Conservation (phyloP, 2,113 vertebrate species). For the Talpa occidentalis region DNA sequence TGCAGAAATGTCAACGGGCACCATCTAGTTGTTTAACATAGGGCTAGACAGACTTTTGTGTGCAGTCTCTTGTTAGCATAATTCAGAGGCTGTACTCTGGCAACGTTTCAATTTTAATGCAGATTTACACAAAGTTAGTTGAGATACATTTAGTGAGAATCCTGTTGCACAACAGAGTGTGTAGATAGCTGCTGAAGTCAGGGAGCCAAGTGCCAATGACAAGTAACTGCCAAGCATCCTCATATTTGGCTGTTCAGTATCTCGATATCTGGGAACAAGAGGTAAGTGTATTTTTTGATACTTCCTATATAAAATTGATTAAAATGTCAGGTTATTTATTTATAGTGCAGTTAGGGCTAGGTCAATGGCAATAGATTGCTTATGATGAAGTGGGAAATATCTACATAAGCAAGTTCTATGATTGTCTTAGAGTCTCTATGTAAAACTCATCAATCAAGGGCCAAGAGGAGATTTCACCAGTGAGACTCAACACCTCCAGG, state of each 20-base stretch:
- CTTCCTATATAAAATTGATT: conserved; percentile 27
- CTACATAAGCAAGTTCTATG: neutral
- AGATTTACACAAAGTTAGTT: neutral
- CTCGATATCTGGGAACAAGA: conserved; percentile 21
- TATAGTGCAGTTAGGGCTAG: conserved; percentile 3
- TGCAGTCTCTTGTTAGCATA: too few species aligned
- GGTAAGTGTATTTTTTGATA: neutral
- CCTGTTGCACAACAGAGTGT: neutral
- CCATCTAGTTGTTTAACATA: too few species aligned
- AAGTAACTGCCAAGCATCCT: neutral
- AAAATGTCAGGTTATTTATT: conserved; percentile 38
- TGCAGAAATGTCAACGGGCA: too few species aligned
- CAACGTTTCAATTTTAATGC: neutral
- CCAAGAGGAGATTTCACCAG: neutral
- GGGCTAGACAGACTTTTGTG: too few species aligned
- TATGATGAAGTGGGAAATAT: neutral
- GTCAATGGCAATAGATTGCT: neutral
- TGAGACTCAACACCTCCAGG: neutral
- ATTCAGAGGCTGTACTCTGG: too few species aligned
- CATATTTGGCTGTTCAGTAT: neutral
- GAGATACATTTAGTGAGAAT: neutral
- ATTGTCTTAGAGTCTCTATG: neutral
- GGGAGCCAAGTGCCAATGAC: neutral
- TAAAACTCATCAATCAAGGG: conserved; percentile 32
- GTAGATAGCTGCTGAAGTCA: neutral